These are phyloP conservation scores for Hypolimnas misippus DNA, from an alignment of 2,888 invertebrate genomes.

Conservation along the genomic window DNA sequence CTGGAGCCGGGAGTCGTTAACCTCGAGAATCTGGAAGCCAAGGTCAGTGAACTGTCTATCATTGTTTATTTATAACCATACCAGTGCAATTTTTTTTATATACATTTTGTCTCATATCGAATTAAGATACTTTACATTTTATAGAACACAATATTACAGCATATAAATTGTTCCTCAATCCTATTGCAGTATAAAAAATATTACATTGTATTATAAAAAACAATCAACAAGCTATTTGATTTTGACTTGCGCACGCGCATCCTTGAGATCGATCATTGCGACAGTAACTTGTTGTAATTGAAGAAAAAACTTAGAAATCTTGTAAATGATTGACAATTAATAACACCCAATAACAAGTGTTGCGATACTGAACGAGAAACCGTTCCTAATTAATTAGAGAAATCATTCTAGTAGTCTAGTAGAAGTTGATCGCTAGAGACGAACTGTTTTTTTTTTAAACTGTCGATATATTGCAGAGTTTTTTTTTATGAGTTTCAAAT, in stretches of 20 bases:
- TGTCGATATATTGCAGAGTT: too few species aligned
- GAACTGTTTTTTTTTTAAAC: background rate
- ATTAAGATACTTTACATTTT: too few species aligned
- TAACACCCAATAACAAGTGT: background rate
- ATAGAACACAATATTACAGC: too few species aligned
- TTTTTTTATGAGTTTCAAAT: too few species aligned
- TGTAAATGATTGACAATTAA: background rate
- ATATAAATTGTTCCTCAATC: too few species aligned
- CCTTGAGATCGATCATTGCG: background rate
- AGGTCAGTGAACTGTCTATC: constrained; percentile 79
- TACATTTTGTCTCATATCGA: background rate
- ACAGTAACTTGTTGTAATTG: background rate
- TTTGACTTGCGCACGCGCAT: constrained; percentile 1
- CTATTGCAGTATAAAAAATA: too few species aligned
- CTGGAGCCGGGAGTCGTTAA: constrained; percentile 85
- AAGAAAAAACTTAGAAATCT: background rate
- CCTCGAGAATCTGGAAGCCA: constrained; percentile 90
- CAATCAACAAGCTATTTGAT: background rate
- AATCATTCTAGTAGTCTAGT: constrained; percentile 7
- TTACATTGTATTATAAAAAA: too few species aligned
- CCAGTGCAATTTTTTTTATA: background rate
- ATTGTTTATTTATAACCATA: background rate
- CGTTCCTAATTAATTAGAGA: background rate
- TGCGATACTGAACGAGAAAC: background rate
- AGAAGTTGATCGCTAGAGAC: background rate